A percentile compares a stretch with the other conserved stretches of the same genome.
Evolutionary conservation across 2,888 invertebrate genomes (phyloP).

Genomic region (Psylliodes chrysocephalus): DNA sequence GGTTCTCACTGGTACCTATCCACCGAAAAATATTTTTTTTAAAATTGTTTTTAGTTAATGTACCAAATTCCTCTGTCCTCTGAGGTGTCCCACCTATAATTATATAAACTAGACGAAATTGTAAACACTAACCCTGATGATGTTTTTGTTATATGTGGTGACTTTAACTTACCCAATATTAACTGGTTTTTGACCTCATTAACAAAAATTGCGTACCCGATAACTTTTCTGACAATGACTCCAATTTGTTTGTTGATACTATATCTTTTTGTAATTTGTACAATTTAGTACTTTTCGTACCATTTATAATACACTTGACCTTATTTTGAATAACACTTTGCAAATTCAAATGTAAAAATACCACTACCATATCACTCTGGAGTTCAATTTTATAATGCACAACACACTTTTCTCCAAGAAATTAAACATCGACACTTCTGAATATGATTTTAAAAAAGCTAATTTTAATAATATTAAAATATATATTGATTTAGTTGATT

Average conservation of each 20-base stretch:
- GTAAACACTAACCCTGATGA: conserved; percentile 10
- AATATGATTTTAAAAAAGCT: not conserved
- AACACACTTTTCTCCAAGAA: not conserved
- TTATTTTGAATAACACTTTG: not conserved
- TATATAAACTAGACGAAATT: conserved; percentile 3
- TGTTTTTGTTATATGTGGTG: conserved; percentile 8
- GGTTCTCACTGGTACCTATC: too few species aligned
- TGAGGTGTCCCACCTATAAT: too few species aligned
- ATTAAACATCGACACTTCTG: not conserved
- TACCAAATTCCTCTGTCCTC: too few species aligned
- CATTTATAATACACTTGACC: not conserved
- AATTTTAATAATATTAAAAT: not conserved
- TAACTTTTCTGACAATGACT: not conserved
- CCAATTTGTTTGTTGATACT: not conserved
- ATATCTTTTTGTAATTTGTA: not conserved
- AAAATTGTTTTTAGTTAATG: too few species aligned
- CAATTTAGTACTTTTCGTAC: not conserved
- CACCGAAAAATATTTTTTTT: too few species aligned
- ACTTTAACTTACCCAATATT: conserved; percentile 12
- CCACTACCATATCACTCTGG: not conserved
- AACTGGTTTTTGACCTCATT: not conserved
- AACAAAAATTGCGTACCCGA: not conserved
- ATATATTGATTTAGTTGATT: not conserved
- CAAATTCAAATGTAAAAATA: not conserved
- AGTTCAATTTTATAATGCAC: not conserved